phyloP scores from a whole-genome alignment of 2,113 vertebrate species.

The Pelusios castaneus region DNA sequence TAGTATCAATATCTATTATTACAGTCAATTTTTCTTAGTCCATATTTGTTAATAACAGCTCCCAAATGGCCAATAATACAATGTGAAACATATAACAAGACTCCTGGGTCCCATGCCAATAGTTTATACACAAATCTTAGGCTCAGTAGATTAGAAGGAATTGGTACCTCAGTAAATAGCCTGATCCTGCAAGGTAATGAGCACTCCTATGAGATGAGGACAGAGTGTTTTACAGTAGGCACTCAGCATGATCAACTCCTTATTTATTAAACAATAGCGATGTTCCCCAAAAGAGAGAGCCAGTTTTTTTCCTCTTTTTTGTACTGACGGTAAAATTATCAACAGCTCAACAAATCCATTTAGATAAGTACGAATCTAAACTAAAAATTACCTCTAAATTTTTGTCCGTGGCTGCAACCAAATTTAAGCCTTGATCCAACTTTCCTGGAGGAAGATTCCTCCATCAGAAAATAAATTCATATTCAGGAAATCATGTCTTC shows the following conservation, averaged over 20 bases:
- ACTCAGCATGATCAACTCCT: neutral
- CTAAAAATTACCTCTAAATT: too few species aligned
- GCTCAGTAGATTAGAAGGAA: neutral
- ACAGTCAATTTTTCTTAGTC: neutral
- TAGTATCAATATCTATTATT: too few species aligned
- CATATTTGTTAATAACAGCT: neutral
- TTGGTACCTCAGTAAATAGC: neutral
- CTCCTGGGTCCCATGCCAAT: neutral
- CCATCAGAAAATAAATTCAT: neutral
- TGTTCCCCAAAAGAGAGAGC: too few species aligned
- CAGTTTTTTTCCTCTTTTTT: too few species aligned
- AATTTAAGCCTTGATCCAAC: neutral
- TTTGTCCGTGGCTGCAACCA: neutral
- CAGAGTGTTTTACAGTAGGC: neutral
- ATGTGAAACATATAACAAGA: neutral
- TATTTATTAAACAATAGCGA: neutral
- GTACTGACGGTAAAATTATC: too few species aligned
- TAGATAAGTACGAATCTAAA: too few species aligned
- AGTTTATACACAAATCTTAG: neutral
- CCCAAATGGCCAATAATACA: neutral
- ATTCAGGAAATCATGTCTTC: neutral
- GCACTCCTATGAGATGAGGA: neutral
- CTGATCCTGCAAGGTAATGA: neutral
- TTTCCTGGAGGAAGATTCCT: neutral
- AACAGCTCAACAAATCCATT: too few species aligned